These are phyloP conservation scores for Phrynocephalus guinanensis DNA, from an alignment of 2,797 vertebrate genomes.

Conservation along the genomic window DNA sequence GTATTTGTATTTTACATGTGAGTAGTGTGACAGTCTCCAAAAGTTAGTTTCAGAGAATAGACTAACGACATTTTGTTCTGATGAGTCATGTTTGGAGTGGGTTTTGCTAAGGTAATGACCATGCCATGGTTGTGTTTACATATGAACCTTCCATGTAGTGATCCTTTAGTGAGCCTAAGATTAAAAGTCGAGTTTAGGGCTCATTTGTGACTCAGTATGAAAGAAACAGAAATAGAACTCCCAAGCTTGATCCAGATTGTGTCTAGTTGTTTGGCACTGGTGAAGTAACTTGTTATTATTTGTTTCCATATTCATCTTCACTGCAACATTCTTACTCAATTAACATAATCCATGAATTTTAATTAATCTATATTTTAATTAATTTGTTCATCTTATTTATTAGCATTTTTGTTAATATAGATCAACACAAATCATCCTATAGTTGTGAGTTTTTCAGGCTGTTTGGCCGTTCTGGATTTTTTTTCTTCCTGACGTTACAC, in stretches of 20 bases:
- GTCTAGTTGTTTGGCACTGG: background rate
- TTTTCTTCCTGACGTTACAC: too few species aligned
- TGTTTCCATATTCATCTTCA: too few species aligned
- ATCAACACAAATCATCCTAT: too few species aligned
- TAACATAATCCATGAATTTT: too few species aligned
- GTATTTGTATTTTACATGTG: background rate
- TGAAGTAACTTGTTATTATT: background rate
- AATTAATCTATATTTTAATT: too few species aligned
- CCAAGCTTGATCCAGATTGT: background rate
- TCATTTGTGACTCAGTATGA: background rate
- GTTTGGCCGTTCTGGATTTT: too few species aligned
- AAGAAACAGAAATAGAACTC: background rate
- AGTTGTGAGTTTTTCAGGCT: too few species aligned
- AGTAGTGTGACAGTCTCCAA: background rate
- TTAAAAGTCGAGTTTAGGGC: background rate
- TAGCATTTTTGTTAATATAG: too few species aligned
- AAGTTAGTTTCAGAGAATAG: background rate
- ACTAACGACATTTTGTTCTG: slow-evolving; percentile 11
- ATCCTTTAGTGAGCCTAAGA: slow-evolving; percentile 1
- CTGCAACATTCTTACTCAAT: background rate
- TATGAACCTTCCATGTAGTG: slow-evolving; percentile 9
- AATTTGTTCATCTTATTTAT: too few species aligned
- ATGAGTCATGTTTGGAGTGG: slow-evolving; percentile 4
- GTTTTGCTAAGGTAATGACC: slow-evolving; percentile 11
- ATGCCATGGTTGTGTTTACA: slow-evolving; percentile 4